Conservation (phyloP, 2,797 vertebrate genomes). For the Rhinogobio ventralis region DNA sequence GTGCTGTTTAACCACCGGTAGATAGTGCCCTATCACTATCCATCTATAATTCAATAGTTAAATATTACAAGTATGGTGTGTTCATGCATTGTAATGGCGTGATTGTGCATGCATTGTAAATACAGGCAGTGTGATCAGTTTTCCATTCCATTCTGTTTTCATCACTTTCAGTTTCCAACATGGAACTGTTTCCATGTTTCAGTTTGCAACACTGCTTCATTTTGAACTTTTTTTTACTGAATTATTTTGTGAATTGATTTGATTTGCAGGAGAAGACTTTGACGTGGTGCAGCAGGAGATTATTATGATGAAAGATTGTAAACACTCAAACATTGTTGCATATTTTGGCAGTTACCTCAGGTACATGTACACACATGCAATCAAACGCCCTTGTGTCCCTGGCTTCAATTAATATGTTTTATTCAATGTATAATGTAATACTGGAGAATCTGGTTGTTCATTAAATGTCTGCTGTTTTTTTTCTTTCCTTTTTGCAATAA, state of each 20-base stretch:
- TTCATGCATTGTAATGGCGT: slow-evolving; percentile 32
- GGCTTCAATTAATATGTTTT: slow-evolving; percentile 25
- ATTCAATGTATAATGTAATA: background rate
- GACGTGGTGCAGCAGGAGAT: slow-evolving; percentile 99
- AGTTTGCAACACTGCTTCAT: background rate
- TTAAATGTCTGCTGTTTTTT: background rate
- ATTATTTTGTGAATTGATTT: slow-evolving; percentile 7
- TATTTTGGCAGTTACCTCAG: slow-evolving; percentile 99
- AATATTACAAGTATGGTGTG: slow-evolving; percentile 34
- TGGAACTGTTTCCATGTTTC: no score
- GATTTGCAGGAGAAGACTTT: slow-evolving; percentile 92
- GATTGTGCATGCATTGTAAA: background rate
- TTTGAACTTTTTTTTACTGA: background rate
- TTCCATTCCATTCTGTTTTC: background rate
- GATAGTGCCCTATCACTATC: slow-evolving; percentile 10
- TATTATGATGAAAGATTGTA: slow-evolving; percentile 99
- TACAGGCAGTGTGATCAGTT: background rate
- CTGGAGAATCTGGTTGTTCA: background rate
- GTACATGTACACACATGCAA: slow-evolving; percentile 74
- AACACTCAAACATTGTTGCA: slow-evolving; percentile 98
- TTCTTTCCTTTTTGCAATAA: background rate
- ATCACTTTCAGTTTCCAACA: background rate
- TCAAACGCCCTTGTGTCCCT: background rate
- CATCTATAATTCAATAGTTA: slow-evolving; percentile 40
- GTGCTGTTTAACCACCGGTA: slow-evolving; percentile 41